Base-by-base conservation (phyloP, 2,797 vertebrate species). In the Pygocentrus nattereri region DNA sequence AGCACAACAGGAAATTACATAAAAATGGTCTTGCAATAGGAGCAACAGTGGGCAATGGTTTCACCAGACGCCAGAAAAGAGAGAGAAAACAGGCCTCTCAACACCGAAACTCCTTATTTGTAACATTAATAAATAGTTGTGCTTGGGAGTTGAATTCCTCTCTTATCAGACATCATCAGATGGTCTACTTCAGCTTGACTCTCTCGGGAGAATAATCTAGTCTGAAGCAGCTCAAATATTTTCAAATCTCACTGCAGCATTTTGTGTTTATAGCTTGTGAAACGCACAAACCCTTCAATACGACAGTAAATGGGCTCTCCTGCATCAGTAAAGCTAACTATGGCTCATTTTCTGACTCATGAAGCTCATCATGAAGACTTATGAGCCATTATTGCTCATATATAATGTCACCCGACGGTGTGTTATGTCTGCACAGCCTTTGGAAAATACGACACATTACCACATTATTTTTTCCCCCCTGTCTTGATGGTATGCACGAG, bases 1-100 rank as follows among this genome's bases (percentile, higher is more conserved):
- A 88, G 89, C 79, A 7, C 87, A 92, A 93, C 91, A 94, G 93
- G 93, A 95, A 94, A 92, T 91, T 89, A 83, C 88, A 89, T 72
- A 67, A 87, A 69, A 89, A 73, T 65, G 80, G 77, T 83, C 86
- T 81, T 81, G 54, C 67, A 83, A 49, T 8, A 83, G 82, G 77
- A 75, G 83, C 87, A 91, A 89, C 84, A 78, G 76, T 68, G n/a
- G 21, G 41, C 58, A 70, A 62, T 12, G 19, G 18, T 73, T 62
- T 61, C n/a, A 50, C 27, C 23, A 59, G 73, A 59, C 59, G 67
- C 81, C 70, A 71, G 62, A 34, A 34, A 6, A 31, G 15, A 62
- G 54, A 68, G 67, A 76, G 65, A 30, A 76, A 75, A 50, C 21
- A 58, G 50, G 21, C 64, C 47, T 21, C 52, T 7, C 23, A 52